These are phyloP conservation scores for Zophobas atratus DNA, from an alignment of 1,140 invertebrate species.

Conservation along the genomic window DNA sequence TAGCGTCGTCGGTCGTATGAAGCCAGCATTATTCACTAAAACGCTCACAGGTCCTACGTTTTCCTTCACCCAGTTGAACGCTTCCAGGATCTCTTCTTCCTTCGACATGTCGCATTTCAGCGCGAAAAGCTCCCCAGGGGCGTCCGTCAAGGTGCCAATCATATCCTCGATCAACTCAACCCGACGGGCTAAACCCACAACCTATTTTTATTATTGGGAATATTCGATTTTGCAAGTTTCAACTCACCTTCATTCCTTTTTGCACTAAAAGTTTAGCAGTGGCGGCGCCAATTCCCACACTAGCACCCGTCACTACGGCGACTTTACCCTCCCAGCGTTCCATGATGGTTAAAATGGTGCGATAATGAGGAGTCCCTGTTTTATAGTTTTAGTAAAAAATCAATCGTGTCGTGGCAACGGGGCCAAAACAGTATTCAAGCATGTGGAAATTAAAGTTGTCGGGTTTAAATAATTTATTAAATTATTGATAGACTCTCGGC, in stretches of 20 bases:
- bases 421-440: slow-evolving; percentile 23
- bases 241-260: slow-evolving; percentile 27
- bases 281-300: slow-evolving; percentile 17
- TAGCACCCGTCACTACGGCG: slow-evolving; percentile 18
- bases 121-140: slow-evolving; percentile 68
- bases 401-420: slow-evolving; percentile 30
- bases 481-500: not conserved
- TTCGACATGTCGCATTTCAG: slow-evolving; percentile 77
- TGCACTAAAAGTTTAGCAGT: slow-evolving; percentile 17
- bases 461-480: not conserved
- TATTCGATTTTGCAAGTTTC: not conserved
- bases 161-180: slow-evolving; percentile 46
- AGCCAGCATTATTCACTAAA: slow-evolving; percentile 83
- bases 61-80: slow-evolving; percentile 76
- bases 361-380: not conserved
- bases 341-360: not conserved
- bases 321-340: slow-evolving; percentile 28
- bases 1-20: slow-evolving; percentile 53
- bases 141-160: slow-evolving; percentile 19
- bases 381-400: slow-evolving; percentile 9
- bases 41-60: slow-evolving; percentile 77
- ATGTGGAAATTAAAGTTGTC: not conserved
- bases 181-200: slow-evolving; percentile 50
- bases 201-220: slow-evolving; percentile 8
- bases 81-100: slow-evolving; percentile 75